Conservation (phyloP, 1,140 invertebrate genomes). For the Zelostemma sp. region DNA sequence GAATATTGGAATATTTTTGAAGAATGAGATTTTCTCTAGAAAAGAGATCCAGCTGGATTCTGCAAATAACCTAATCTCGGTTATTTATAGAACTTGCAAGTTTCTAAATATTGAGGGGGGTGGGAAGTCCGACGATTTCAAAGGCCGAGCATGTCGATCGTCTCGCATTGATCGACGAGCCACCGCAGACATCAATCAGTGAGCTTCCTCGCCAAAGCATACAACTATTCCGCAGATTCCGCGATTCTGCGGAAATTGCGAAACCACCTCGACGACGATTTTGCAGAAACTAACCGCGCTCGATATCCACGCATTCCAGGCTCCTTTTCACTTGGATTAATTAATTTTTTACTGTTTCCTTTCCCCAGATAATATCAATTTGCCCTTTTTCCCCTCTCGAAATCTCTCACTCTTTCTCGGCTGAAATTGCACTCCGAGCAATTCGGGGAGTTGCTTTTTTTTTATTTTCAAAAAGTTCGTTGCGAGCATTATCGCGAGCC, state of each 20-base stretch:
- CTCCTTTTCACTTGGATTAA: constrained; percentile 9
- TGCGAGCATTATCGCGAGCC: neutral
- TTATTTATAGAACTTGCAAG: too few relatives aligned
- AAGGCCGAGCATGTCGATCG: too few relatives aligned
- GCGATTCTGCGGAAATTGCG: constrained; percentile 39
- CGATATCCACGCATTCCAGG: constrained; percentile 1
- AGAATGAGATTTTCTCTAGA: too few relatives aligned
- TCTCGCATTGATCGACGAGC: constrained; percentile 22
- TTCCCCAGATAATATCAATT: neutral
- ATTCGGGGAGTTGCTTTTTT: too few relatives aligned
- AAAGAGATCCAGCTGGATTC: too few relatives aligned
- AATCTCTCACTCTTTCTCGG: too few relatives aligned
- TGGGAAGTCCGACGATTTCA: too few relatives aligned
- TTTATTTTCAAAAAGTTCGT: constrained; percentile 11
- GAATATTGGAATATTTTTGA: too few relatives aligned
- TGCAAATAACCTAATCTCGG: too few relatives aligned
- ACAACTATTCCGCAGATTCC: constrained; percentile 2
- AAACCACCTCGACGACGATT: constrained; percentile 23
- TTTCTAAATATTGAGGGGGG: too few relatives aligned
- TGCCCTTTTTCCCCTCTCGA: too few relatives aligned
- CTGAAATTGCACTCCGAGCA: too few relatives aligned
- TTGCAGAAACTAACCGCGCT: constrained; percentile 25
- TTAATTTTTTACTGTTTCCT: neutral
- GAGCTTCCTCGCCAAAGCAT: constrained; percentile 14
- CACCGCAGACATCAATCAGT: constrained; percentile 33